phyloP scores from a whole-genome alignment of 2,888 invertebrate genomes.

The Dilophus febrilis region DNA sequence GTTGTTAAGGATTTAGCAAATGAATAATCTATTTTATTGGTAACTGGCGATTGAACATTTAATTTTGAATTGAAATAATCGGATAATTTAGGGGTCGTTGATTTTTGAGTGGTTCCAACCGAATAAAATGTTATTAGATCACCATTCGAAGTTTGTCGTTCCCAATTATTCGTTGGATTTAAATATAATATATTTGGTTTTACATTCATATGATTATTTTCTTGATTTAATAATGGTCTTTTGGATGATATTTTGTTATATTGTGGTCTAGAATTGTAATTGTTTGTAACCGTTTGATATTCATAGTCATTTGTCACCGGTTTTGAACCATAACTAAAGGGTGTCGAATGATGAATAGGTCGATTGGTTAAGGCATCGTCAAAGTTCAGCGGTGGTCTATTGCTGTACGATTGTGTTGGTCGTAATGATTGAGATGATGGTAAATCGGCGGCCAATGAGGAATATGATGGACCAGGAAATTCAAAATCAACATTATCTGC shows the following conservation, averaged over 20 bases:
- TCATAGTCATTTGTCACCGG: background rate
- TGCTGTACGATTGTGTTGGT: background rate
- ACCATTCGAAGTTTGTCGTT: background rate
- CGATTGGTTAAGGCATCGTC: slow-evolving; percentile 2
- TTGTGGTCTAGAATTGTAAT: slow-evolving; percentile 20
- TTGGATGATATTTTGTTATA: background rate
- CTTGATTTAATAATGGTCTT: background rate
- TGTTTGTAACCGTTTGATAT: slow-evolving; percentile 4
- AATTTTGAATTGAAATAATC: background rate
- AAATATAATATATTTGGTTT: background rate
- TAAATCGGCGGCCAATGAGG: background rate
- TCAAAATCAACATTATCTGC: no score
- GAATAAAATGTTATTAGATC: slow-evolving; percentile 7
- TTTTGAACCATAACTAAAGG: slow-evolving; percentile 8
- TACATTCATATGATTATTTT: background rate
- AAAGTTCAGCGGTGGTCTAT: slow-evolving; percentile 2
- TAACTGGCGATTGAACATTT: background rate
- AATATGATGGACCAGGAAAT: background rate
- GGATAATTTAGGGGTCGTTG: slow-evolving; percentile 5
- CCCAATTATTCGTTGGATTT: no score
- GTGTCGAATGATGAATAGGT: slow-evolving; percentile 6
- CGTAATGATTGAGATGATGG: background rate
- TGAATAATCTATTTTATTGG: background rate
- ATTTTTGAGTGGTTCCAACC: slow-evolving; percentile 8
- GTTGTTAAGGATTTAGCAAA: background rate